Conservation (phyloP, 2,113 vertebrate genomes). For the Reinhardtius hippoglossoides region DNA sequence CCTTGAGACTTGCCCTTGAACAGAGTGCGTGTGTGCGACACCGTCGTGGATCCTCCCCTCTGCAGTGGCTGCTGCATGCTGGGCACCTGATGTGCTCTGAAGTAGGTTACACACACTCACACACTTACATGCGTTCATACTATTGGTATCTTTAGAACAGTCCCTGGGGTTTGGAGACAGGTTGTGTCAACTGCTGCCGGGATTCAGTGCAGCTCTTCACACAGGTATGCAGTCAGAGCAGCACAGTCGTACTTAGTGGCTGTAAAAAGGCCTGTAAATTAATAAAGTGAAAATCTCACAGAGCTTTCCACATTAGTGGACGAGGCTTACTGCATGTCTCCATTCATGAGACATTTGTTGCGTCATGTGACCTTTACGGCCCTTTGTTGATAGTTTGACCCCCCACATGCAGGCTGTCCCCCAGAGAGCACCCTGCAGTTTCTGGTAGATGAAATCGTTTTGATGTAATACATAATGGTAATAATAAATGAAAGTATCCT, state of each 20-base stretch:
- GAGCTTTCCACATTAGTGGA: neutral
- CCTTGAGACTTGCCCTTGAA: constrained; percentile 76
- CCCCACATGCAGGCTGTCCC: constrained; percentile 3
- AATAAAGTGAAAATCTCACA: neutral
- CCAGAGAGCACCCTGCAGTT: too few species aligned
- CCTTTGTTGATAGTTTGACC: neutral
- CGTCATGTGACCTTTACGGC: neutral
- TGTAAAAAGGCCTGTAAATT: neutral
- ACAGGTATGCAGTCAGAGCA: constrained; percentile 13
- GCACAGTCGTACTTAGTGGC: neutral
- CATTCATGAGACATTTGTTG: neutral
- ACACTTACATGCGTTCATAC: constrained; percentile 6
- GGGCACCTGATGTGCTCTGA: constrained; percentile 70
- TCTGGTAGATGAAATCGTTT: too few species aligned
- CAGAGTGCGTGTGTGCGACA: constrained; percentile 27
- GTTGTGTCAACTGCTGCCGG: constrained; percentile 28
- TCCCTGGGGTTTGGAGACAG: constrained; percentile 30
- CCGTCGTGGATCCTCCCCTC: constrained; percentile 71
- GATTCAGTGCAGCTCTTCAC: constrained; percentile 17
- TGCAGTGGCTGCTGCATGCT: constrained; percentile 77
- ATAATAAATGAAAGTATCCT: too few species aligned
- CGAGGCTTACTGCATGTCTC: neutral
- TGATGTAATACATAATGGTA: too few species aligned
- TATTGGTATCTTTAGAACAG: constrained; percentile 61
- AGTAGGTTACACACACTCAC: constrained; percentile 61